A percentile compares a stretch with the other conserved stretches of the same genome.
Evolutionary conservation across 2,888 invertebrate species (phyloP).

Genomic region (Flabesymbios commensalis): DNA sequence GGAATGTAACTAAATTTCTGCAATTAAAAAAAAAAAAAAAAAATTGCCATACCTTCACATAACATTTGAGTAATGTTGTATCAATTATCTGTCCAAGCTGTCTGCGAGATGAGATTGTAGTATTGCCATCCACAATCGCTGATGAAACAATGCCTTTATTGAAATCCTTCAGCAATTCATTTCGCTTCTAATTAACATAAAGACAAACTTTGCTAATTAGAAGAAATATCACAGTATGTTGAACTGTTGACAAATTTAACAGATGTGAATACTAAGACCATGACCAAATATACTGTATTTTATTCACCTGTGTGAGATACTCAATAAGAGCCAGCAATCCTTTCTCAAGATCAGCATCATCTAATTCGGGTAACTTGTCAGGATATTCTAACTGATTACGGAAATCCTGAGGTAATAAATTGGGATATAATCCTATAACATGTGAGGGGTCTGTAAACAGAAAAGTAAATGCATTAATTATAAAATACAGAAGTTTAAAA

Average conservation of each 20-base stretch:
- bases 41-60: slow-evolving; percentile 90
- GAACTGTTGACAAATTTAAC: too few relatives aligned
- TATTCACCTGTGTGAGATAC: slow-evolving; percentile 76
- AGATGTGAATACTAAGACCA: neutral
- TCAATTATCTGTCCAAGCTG: slow-evolving; percentile 89
- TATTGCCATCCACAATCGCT: slow-evolving; percentile 60
- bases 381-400: slow-evolving; percentile 66
- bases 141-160: slow-evolving; percentile 49
- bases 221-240: too few relatives aligned
- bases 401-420: slow-evolving; percentile 72
- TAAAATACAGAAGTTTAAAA: too few relatives aligned
- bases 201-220: too few relatives aligned
- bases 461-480: too few relatives aligned
- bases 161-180: slow-evolving; percentile 50
- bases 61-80: slow-evolving; percentile 95
- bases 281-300: neutral
- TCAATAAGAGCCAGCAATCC: slow-evolving; percentile 86
- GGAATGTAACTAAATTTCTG: too few relatives aligned
- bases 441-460: slow-evolving; percentile 78
- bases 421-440: slow-evolving; percentile 92
- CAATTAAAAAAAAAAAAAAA: too few relatives aligned
- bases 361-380: slow-evolving; percentile 68
- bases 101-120: slow-evolving; percentile 66
- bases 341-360: slow-evolving; percentile 83
- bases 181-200: slow-evolving; percentile 54